Evolutionary conservation across 30 jellyfish, hydroid and myxozoan genomes (phyloP).

Genomic region (Nemopilema nomurai): DNA sequence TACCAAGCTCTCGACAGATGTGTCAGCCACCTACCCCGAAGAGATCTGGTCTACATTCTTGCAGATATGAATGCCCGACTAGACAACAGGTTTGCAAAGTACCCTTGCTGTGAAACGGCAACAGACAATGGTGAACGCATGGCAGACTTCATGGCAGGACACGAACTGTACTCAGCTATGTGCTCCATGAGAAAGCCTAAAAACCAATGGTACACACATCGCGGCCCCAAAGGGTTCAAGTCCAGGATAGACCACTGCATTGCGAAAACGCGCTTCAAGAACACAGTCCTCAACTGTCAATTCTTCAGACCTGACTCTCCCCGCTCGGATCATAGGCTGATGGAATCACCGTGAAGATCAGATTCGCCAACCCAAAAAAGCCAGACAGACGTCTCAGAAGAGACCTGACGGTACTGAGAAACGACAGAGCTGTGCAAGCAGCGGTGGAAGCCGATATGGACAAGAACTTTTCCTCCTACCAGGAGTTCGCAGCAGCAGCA

Average conservation of each 20-base stretch:
- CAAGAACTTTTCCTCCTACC: neutral
- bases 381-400: neutral
- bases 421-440: neutral
- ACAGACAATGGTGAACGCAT: too few relatives aligned
- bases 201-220: too few relatives aligned
- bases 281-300: neutral
- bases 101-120: too few relatives aligned
- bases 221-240: too few relatives aligned
- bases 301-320: neutral
- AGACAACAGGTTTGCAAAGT: too few relatives aligned
- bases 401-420: neutral
- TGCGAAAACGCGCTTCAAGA: too few relatives aligned
- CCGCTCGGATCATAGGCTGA: neutral
- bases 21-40: neutral
- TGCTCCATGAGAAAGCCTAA: too few relatives aligned
- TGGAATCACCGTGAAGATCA: too few relatives aligned
- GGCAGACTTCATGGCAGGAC: too few relatives aligned
- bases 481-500: neutral
- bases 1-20: neutral
- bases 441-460: neutral
- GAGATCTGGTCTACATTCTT: neutral
- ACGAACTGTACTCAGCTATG: too few relatives aligned
- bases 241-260: too few relatives aligned
- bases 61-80: too few relatives aligned
- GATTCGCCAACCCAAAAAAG: neutral